These are phyloP conservation scores for Tachina lurida DNA, from an alignment of 2,888 invertebrate genomes.

Conservation along the genomic window DNA sequence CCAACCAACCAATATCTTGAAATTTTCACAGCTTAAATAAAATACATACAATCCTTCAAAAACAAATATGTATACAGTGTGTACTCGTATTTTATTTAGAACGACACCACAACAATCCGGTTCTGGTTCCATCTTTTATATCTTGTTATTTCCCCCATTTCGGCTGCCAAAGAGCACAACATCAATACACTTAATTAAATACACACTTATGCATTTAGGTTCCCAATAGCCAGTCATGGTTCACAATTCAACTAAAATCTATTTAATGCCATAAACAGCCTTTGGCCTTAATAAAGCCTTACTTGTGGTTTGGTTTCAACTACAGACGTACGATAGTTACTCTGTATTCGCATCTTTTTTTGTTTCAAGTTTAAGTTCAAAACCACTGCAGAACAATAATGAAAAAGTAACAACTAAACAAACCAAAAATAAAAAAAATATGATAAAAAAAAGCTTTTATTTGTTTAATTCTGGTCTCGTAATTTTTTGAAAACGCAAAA, in stretches of 20 bases:
- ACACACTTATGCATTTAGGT: neutral
- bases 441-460: conserved; percentile 27
- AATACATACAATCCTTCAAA: conserved; percentile 42
- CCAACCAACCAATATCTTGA: conserved; percentile 16
- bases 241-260: conserved; percentile 21
- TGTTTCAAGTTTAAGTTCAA: conserved; percentile 72
- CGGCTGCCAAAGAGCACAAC: conserved; percentile 7
- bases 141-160: neutral
- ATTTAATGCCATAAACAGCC: conserved; percentile 56
- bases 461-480: conserved; percentile 45
- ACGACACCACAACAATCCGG: conserved; percentile 52
- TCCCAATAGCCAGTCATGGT: conserved; percentile 25
- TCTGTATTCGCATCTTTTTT: conserved; percentile 11
- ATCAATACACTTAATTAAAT: neutral
- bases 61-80: neutral
- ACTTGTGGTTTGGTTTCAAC: conserved; percentile 45
- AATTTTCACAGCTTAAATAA: conserved; percentile 20
- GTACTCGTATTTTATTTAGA: conserved; percentile 23
- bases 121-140: conserved; percentile 15
- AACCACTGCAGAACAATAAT: conserved; percentile 48
- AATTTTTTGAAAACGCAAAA: conserved; percentile 21
- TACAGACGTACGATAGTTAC: neutral
- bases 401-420: conserved; percentile 44
- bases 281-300: conserved; percentile 58
- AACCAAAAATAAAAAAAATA: conserved; percentile 19